Evolutionary conservation across 2,797 vertebrate genomes (phyloP), one percentile per base, ranked within the genome.

Genomic region (Champsocephalus gunnari): DNA sequence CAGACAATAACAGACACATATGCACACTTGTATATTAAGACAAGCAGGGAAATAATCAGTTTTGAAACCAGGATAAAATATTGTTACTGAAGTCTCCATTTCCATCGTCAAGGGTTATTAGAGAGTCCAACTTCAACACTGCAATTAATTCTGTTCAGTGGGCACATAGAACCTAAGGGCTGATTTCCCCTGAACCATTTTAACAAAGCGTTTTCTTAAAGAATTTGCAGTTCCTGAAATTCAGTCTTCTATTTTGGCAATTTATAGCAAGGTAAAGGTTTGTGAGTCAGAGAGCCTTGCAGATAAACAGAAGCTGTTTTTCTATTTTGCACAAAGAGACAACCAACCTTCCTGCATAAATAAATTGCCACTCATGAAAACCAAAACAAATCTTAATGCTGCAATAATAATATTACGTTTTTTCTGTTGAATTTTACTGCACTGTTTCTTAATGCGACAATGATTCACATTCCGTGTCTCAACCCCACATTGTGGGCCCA

Each of bases 391-490:
- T 71, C 70, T 71, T 76, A 70, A 75, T 57, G 61, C 47, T 50
- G 57, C 66, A 71, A 81, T 86, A 81, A 84, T 71, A 69, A 76
- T 77, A 71, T 81, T 67, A 81, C 32, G 58, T 87, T 80, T 72
- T 87, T 80, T 72, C 82, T 38, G 75, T 67, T 66, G 68, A 78
- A 73, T 87, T 81, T 77, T 62, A 19, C 47, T 43, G 66, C 57
- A 34, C 47, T 48, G 49, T 76, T 75, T 79, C 66, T 70, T 82
- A 80, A 89, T 72, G 78, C 41, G 34, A 69, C 11, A 32, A 80
- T 79, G 77, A 84, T 88, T 88, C 86, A 79, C 77, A 82, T 83
- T 86, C 68, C 64, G 32, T 64, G 84, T 77, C 80, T 77, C 87
- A 84, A 45, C 75, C 69, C 59, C 55, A 58, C 79, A 83, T 75